A percentile compares a stretch with the other conserved stretches of the same genome.
Conservation (phyloP, 2,113 vertebrate species). For the Leptosomus discolor region DNA sequence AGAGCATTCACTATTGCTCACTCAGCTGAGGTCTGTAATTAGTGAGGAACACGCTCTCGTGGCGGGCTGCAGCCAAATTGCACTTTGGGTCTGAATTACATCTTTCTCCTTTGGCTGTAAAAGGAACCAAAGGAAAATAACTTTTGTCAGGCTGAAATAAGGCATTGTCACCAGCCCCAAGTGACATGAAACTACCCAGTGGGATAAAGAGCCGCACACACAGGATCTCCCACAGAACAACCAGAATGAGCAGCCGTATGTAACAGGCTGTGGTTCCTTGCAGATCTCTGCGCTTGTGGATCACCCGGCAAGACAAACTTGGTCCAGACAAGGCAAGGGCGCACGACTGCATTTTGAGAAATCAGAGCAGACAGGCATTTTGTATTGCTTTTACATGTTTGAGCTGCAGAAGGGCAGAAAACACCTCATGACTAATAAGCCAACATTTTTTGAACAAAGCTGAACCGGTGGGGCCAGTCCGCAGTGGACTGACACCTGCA, state of each 20-base stretch:
- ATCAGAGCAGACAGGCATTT: background rate
- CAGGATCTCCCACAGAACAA: background rate
- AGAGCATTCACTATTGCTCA: background rate
- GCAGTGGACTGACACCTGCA: background rate
- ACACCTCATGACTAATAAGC: background rate
- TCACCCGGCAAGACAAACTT: background rate
- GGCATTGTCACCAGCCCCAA: background rate
- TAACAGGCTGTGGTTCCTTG: background rate
- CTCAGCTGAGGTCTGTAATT: background rate
- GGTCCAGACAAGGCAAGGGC: background rate
- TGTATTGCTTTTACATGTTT: background rate
- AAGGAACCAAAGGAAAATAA: background rate
- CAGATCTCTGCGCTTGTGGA: accelerated
- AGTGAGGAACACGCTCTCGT: background rate
- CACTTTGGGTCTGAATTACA: background rate
- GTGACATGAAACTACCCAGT: background rate
- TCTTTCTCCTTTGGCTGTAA: background rate
- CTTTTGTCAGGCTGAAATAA: background rate
- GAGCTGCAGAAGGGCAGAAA: background rate
- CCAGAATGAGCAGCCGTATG: background rate
- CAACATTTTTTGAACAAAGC: background rate
- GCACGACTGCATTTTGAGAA: background rate
- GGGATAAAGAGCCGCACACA: accelerated
- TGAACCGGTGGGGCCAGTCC: background rate
- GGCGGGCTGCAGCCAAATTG: background rate